These are phyloP conservation scores for Cuniculus paca DNA, from an alignment of 2,797 vertebrate genomes.

Conservation along the genomic window DNA sequence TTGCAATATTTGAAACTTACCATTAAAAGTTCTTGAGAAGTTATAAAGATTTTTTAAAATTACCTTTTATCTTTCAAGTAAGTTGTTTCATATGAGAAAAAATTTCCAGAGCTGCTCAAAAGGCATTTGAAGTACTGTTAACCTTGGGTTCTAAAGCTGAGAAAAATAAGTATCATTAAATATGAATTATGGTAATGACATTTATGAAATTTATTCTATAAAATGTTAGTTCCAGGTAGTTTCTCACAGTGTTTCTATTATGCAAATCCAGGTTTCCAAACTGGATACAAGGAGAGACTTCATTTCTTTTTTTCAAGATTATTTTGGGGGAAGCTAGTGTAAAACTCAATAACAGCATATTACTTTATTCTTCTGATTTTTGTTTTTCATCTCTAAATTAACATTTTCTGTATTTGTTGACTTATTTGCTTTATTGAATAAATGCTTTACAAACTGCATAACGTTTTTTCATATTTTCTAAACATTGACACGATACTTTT, in stretches of 20 bases:
- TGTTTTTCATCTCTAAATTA: neutral
- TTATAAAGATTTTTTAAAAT: neutral
- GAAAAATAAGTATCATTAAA: neutral
- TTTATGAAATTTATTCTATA: neutral
- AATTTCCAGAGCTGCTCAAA: constrained; percentile 52
- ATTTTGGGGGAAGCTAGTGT: neutral
- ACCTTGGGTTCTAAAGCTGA: constrained; percentile 22
- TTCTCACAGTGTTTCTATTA: neutral
- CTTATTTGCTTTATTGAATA: neutral
- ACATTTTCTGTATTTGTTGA: neutral
- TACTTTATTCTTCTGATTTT: constrained; percentile 1
- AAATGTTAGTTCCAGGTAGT: neutral
- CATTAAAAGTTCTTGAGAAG: constrained; percentile 32
- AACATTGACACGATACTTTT: neutral
- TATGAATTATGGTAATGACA: neutral
- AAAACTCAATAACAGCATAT: neutral
- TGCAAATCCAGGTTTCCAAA: neutral
- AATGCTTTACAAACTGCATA: neutral
- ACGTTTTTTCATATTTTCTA: neutral
- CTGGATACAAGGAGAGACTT: neutral
- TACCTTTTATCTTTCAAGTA: constrained; percentile 8
- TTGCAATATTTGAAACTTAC: neutral
- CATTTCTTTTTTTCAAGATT: neutral
- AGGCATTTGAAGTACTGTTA: constrained; percentile 8
- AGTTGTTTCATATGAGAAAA: neutral